phyloP scores from a whole-genome alignment of 2,797 vertebrate species.

The Arrhamphus sclerolepis region DNA sequence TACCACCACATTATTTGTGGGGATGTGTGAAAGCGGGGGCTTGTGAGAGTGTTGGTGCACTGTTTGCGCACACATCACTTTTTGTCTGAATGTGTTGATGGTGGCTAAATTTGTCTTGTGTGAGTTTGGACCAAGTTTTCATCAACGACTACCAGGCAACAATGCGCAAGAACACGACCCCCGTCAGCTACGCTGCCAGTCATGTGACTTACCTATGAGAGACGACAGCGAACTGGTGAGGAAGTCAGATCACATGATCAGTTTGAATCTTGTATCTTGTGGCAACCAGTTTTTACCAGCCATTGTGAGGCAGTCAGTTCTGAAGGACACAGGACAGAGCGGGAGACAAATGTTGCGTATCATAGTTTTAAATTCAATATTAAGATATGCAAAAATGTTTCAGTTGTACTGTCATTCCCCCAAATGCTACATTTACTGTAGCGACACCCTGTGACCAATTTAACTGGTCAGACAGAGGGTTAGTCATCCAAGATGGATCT shows the following conservation, averaged over 20 bases:
- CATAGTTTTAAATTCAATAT: not conserved
- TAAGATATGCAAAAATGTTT: not conserved
- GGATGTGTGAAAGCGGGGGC: constrained; percentile 58
- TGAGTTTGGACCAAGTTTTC: constrained; percentile 43
- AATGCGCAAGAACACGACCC: not conserved
- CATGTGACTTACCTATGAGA: constrained; percentile 69
- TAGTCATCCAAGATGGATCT: constrained; percentile 37
- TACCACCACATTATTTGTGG: constrained; percentile 42
- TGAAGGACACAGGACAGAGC: constrained; percentile 50
- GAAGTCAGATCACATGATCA: constrained; percentile 76
- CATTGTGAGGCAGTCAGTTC: constrained; percentile 61
- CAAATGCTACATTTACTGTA: not conserved
- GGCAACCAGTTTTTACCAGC: constrained; percentile 57
- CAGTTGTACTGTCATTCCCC: not conserved
- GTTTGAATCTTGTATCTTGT: constrained; percentile 53
- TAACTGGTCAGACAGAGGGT: constrained; percentile 25
- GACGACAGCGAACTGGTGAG: constrained; percentile 54
- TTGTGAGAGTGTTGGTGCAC: constrained; percentile 26
- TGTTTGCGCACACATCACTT: constrained; percentile 38
- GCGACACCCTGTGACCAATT: constrained; percentile 15
- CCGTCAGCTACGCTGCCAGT: not conserved
- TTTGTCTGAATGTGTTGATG: constrained; percentile 53
- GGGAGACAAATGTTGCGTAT: constrained; percentile 10
- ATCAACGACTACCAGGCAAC: constrained; percentile 41
- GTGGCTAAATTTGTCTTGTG: constrained; percentile 43